A percentile compares a stretch with the other conserved stretches of the same genome.
Conservation (phyloP, 2,888 invertebrate genomes). For the Elmis aenea region DNA sequence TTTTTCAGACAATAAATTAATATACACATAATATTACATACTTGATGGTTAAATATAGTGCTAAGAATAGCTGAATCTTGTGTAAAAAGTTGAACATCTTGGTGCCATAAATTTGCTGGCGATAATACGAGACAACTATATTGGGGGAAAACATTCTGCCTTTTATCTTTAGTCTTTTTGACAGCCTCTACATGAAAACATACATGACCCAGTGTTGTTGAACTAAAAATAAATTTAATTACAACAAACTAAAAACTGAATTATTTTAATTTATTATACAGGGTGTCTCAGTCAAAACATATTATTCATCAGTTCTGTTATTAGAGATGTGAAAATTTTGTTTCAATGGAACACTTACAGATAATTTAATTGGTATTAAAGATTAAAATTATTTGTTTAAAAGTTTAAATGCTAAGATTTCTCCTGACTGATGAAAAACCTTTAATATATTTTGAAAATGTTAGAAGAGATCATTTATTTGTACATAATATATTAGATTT, state of each 20-base stretch:
- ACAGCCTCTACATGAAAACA: slow-evolving; percentile 83
- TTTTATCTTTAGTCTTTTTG: slow-evolving; percentile 56
- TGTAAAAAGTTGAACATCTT: slow-evolving; percentile 72
- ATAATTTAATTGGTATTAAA: too few relatives aligned
- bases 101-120: slow-evolving; percentile 91
- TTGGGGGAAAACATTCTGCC: slow-evolving; percentile 67
- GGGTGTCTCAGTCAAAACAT: too few relatives aligned
- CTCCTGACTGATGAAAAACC: too few relatives aligned
- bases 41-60: slow-evolving; percentile 81
- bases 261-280: too few relatives aligned
- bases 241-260: too few relatives aligned
- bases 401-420: too few relatives aligned
- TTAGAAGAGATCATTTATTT: too few relatives aligned
- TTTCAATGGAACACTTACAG: too few relatives aligned
- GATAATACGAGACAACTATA: slow-evolving; percentile 88
- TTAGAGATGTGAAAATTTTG: too few relatives aligned
- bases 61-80: slow-evolving; percentile 74
- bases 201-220: slow-evolving; percentile 69
- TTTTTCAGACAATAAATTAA: not conserved
- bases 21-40: slow-evolving; percentile 40
- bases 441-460: too few relatives aligned
- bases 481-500: not conserved
- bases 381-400: too few relatives aligned
- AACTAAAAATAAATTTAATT: slow-evolving; percentile 48
- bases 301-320: too few relatives aligned